Conservation (phyloP, 2,888 invertebrate species). For the Apeira syringaria region DNA sequence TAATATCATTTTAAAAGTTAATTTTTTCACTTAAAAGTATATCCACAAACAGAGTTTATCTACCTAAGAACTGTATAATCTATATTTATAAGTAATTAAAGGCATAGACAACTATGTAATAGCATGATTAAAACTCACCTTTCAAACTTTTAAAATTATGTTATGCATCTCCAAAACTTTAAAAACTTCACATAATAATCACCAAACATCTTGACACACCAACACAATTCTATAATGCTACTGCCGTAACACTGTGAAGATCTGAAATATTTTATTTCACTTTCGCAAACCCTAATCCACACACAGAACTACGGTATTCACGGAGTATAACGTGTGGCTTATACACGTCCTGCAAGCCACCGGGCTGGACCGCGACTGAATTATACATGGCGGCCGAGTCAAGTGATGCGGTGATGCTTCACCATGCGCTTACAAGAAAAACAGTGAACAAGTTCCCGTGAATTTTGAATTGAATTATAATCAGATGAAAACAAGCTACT, state of each 20-base stretch:
- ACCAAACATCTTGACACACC: neutral
- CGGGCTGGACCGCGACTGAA: slow-evolving; percentile 14
- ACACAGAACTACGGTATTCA: neutral
- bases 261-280: neutral
- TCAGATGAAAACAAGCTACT: too few species aligned
- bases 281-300: neutral
- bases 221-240: neutral
- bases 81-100: slow-evolving; percentile 12
- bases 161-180: neutral
- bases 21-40: too few species aligned
- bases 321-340: slow-evolving; percentile 1
- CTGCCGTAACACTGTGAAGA: neutral
- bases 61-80: too few species aligned
- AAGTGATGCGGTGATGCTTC: slow-evolving; percentile 8
- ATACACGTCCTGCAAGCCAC: slow-evolving; percentile 10
- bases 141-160: neutral
- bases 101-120: too few species aligned
- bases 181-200: neutral
- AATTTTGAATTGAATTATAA: neutral
- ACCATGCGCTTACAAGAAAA: neutral
- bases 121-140: neutral
- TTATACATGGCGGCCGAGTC: slow-evolving; percentile 1
- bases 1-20: too few species aligned
- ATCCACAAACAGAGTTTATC: too few species aligned
- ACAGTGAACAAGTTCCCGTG: slow-evolving; percentile 5